Conservation (phyloP, 2,113 vertebrate species). For the Platysternon megacephalum region DNA sequence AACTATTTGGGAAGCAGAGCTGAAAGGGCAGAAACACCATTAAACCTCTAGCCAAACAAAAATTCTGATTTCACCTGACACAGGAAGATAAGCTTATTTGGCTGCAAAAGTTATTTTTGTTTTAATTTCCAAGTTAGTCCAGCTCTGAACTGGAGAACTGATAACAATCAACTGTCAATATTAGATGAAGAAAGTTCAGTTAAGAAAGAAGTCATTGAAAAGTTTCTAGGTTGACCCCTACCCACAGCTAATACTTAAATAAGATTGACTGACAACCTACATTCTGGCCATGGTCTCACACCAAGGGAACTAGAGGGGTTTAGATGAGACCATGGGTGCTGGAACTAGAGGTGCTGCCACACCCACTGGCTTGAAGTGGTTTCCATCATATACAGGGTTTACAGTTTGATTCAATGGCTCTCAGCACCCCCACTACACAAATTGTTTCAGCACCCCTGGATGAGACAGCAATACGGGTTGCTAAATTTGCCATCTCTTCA, state of each 20-base stretch:
- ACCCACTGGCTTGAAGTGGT: too few relatives aligned
- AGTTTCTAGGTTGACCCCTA: neutral
- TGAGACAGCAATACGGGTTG: neutral
- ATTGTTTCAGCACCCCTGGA: too few relatives aligned
- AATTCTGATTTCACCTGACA: fast-evolving
- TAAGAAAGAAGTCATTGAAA: neutral
- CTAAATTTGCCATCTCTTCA: neutral
- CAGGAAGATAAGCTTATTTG: neutral
- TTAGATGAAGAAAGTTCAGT: neutral
- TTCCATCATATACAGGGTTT: too few relatives aligned
- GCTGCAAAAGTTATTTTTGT: neutral
- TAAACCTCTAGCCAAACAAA: neutral
- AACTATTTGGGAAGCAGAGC: slow-evolving; percentile 18
- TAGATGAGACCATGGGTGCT: neutral
- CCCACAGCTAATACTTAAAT: neutral
- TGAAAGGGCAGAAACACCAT: neutral
- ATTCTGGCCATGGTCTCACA: too few relatives aligned
- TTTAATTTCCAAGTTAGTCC: neutral
- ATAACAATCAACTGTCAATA: neutral
- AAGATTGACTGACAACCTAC: neutral
- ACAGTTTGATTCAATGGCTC: too few relatives aligned
- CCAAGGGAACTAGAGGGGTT: neutral
- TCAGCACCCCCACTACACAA: too few relatives aligned
- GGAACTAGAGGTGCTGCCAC: too few relatives aligned
- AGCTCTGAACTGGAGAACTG: neutral